These are phyloP conservation scores for Gallinago undulata DNA, from an alignment of 2,113 vertebrate genomes.

Conservation along the genomic window DNA sequence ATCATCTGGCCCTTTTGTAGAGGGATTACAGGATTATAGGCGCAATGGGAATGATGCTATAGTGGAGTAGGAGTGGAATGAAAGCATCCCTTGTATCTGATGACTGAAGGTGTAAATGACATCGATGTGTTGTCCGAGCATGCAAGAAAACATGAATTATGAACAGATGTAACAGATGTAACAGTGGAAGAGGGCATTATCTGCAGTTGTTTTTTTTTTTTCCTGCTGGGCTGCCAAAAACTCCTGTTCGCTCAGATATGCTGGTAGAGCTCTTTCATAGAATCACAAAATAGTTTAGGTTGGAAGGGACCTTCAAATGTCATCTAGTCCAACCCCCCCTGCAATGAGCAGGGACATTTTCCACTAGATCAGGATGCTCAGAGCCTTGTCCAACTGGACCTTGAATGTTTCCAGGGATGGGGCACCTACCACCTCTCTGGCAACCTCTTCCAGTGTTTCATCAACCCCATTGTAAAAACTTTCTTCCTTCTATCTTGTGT, in stretches of 20 bases:
- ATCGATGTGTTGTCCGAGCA: neutral
- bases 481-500: too few relatives aligned
- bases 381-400: neutral
- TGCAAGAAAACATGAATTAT: neutral
- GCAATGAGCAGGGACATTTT: neutral
- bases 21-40: neutral
- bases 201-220: neutral
- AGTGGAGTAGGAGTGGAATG: neutral
- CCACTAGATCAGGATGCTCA: neutral
- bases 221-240: neutral
- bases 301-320: neutral
- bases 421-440: too few relatives aligned
- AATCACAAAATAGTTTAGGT: neutral
- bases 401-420: neutral
- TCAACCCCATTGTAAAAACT: too few relatives aligned
- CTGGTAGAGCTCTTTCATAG: neutral
- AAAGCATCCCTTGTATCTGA: neutral
- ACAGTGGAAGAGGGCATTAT: neutral
- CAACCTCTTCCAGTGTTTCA: too few relatives aligned
- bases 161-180: neutral
- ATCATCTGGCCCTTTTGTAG: neutral
- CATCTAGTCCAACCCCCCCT: neutral
- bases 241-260: neutral
- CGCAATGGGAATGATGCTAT: neutral
- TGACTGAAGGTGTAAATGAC: neutral